A percentile compares a stretch with the other conserved stretches of the same genome.
phyloP scores from a whole-genome alignment of 2,113 vertebrate species.

The Myxocyprinus asiaticus region DNA sequence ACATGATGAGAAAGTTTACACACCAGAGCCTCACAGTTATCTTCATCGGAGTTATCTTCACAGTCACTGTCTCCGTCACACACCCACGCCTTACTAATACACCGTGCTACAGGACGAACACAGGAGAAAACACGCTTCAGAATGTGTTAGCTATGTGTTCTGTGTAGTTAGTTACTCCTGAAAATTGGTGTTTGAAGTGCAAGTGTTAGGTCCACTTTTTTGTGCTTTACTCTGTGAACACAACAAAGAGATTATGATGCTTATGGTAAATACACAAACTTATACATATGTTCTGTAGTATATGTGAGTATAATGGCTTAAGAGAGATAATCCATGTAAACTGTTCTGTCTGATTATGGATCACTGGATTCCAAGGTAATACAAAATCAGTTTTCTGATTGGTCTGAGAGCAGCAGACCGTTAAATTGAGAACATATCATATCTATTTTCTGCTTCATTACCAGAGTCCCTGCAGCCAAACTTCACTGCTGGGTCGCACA shows the following conservation, averaged over 20 bases:
- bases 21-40: constrained; percentile 91
- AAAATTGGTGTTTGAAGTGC: too few relatives aligned
- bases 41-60: constrained; percentile 94
- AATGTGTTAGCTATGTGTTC: too few relatives aligned
- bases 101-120: constrained; percentile 76
- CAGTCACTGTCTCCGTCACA: constrained; percentile 96
- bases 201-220: too few relatives aligned
- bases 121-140: neutral
- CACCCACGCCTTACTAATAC: constrained; percentile 98
- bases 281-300: neutral
- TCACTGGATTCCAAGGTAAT: constrained; percentile 2
- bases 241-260: too few relatives aligned
- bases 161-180: too few relatives aligned
- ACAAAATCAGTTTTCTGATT: neutral
- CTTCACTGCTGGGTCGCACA: constrained; percentile 93
- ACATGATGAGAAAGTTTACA: constrained; percentile 94
- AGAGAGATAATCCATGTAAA: neutral
- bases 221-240: too few relatives aligned
- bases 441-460: constrained; percentile 58
- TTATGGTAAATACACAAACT: neutral
- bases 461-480: constrained; percentile 95
- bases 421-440: neutral
- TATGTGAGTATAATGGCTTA: too few relatives aligned
- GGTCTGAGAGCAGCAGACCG: neutral
- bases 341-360: neutral